Evolutionary conservation across 2,113 vertebrate genomes (phyloP).

Genomic region (Podocnemis expansa): DNA sequence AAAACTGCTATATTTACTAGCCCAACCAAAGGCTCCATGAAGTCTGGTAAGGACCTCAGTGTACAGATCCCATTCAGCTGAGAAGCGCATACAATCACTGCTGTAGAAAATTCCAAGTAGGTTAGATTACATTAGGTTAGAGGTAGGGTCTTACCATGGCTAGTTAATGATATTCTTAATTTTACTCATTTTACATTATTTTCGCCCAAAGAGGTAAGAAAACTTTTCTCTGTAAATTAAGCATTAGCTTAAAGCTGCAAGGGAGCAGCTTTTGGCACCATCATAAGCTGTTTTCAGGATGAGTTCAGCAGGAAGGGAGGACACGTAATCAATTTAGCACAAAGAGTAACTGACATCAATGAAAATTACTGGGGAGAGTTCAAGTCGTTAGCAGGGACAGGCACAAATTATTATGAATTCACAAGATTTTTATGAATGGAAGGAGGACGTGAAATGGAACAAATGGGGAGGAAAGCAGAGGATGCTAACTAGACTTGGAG

Average conservation of each 20-base stretch:
- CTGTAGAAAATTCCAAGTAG: neutral
- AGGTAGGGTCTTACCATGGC: neutral
- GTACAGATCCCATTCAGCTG: neutral
- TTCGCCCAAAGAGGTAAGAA: neutral
- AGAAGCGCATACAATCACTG: neutral
- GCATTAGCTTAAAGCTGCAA: neutral
- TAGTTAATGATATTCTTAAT: neutral
- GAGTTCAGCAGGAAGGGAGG: neutral
- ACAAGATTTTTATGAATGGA: neutral
- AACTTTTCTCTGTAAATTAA: neutral
- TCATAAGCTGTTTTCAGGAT: neutral
- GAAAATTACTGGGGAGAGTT: neutral
- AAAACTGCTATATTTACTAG: neutral
- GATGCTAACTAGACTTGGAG: neutral
- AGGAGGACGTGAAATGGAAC: neutral
- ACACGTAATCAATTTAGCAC: neutral
- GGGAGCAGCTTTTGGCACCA: neutral
- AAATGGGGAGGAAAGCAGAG: neutral
- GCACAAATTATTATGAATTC: fast-evolving
- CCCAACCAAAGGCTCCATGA: neutral
- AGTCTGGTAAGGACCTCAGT: neutral
- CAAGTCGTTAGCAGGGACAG: neutral
- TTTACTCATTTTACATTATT: neutral
- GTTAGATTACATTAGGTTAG: neutral
- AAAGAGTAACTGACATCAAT: neutral